These are phyloP conservation scores for Aplocera efformata DNA, from an alignment of 2,888 invertebrate genomes.

Conservation along the genomic window DNA sequence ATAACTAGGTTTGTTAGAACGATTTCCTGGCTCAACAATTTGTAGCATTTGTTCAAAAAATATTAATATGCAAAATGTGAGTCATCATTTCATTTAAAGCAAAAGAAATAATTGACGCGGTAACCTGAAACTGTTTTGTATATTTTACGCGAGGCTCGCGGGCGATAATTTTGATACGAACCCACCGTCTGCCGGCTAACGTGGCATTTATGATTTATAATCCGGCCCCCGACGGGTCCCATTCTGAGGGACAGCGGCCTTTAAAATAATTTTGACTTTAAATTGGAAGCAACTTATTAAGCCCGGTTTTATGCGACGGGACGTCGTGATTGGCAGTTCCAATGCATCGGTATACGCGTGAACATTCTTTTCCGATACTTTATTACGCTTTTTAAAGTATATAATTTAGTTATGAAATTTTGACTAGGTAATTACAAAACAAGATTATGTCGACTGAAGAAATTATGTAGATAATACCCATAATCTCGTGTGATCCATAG, in stretches of 20 bases:
- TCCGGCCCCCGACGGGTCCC: slow-evolving; percentile 67
- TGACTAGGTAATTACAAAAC: background rate
- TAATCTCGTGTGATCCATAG: slow-evolving; percentile 34
- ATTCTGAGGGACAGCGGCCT: slow-evolving; percentile 66
- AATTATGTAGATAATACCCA: slow-evolving; percentile 35
- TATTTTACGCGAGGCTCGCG: slow-evolving; percentile 63
- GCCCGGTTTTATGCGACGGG: slow-evolving; percentile 56
- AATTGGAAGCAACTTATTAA: slow-evolving; percentile 74
- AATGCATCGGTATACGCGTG: slow-evolving; percentile 17
- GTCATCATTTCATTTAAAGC: slow-evolving; percentile 52
- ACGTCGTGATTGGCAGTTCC: slow-evolving; percentile 44
- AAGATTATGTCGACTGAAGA: slow-evolving; percentile 17
- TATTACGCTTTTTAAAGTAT: background rate
- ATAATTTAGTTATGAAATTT: background rate
- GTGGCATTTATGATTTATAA: slow-evolving; percentile 78
- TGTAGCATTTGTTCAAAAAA: no score
- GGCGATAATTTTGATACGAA: slow-evolving; percentile 72
- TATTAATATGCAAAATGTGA: no score
- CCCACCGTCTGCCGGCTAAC: slow-evolving; percentile 57
- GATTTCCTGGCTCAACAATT: no score
- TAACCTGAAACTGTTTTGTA: slow-evolving; percentile 74
- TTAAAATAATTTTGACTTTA: slow-evolving; percentile 71
- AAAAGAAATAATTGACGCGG: slow-evolving; percentile 66
- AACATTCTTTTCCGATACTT: slow-evolving; percentile 10
- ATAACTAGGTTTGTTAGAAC: no score